Evolutionary conservation across 2,797 vertebrate species (phyloP), one percentile per base, ranked within the genome.

Genomic region (Chanos chanos): DNA sequence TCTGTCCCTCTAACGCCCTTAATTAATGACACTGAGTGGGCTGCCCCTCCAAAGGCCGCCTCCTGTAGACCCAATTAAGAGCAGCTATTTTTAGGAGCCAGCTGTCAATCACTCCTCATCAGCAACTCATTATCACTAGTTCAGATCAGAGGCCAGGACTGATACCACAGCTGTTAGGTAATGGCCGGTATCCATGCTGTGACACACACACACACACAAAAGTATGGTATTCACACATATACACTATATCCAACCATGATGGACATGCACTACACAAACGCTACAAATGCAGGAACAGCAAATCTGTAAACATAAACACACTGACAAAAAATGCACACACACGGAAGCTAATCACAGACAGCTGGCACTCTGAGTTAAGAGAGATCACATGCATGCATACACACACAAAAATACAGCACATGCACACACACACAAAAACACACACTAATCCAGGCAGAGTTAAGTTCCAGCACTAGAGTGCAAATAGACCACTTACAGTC

Each of bases 401-500:
- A 31, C 6, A 52, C 8, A 16, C 24, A 33, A 44, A 18, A 40
- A 27, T 33, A 50, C 13, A 10, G 41, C 31, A n/a, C 47, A 41
- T 19, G 22, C 33, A 44, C 48, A 19, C 67, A 41, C 36, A 56
- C 37, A 52, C 56, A 33, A 64, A 49, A 49, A 45, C 25, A 57
- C 61, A 67, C 52, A 36, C 47, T 60, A 56, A 64, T 64, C 55
- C 50, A 51, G 43, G 52, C 60, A 43, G 66, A 80, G 77, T 81
- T 82, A 72, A 73, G 71, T 81, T 85, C 72, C 81, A 86, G 77
- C 81, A 80, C 54, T 71, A 70, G 52, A 80, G 84, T 87, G 87
- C 86, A 89, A 90, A 89, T 89, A 83, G 83, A 81, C 86, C 78
- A 87, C 84, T 91, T 89, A 89, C 84, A 85, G 76, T 85, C 82